Percentiles rank a stretch among this genome's conserved stretches.
phyloP scores from a whole-genome alignment of 2,888 invertebrate genomes.

The Watsonalla cultraria region DNA sequence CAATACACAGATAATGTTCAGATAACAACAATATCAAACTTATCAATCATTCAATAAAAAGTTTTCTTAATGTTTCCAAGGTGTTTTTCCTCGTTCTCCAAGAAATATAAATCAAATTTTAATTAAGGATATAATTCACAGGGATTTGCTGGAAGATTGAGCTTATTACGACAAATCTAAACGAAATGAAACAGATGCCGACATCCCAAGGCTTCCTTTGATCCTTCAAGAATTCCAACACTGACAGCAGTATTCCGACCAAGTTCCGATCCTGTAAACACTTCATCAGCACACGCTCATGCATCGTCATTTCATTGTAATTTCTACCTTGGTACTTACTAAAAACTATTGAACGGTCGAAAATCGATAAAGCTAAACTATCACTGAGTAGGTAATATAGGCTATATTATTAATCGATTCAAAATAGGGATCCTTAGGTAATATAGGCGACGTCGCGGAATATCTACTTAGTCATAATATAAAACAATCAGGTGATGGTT shows the following conservation, averaged over 20 bases:
- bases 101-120: no score
- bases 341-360: background rate
- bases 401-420: no score
- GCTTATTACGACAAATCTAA: slow-evolving; percentile 57
- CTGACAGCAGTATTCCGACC: slow-evolving; percentile 29
- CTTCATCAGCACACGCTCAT: slow-evolving; percentile 26
- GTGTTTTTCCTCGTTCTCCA: background rate
- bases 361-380: no score
- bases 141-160: slow-evolving; percentile 26
- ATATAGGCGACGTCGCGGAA: no score
- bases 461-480: no score
- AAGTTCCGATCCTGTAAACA: slow-evolving; percentile 43
- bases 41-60: no score
- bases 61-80: background rate
- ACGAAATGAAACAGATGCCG: slow-evolving; percentile 58
- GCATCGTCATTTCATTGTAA: background rate
- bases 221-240: slow-evolving; percentile 51
- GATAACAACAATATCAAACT: background rate
- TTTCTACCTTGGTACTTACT: background rate
- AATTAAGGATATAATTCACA: no score
- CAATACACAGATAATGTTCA: background rate
- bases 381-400: no score
- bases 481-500: no score
- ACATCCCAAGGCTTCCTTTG: slow-evolving; percentile 48
- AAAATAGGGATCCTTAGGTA: no score